Percentiles rank a stretch among this genome's conserved stretches.
These are phyloP conservation scores for Polypedilum vanderplanki DNA, from an alignment of 1,140 invertebrate genomes.

Conservation along the genomic window DNA sequence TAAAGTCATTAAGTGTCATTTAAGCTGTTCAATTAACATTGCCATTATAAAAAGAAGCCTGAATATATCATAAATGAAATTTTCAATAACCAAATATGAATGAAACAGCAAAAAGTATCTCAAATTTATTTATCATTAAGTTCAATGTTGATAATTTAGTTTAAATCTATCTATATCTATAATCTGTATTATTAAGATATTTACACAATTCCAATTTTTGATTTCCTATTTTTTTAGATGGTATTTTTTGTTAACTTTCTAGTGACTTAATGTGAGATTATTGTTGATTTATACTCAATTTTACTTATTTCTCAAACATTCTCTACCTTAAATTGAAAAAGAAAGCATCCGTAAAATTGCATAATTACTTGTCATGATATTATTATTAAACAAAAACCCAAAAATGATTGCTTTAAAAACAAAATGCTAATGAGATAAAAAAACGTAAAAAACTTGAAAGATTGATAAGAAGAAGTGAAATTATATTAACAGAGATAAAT, in stretches of 20 bases:
- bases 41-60: background rate
- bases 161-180: background rate
- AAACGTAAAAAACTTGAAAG: background rate
- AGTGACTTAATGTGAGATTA: background rate
- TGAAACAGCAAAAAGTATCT: background rate
- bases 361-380: background rate
- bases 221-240: background rate
- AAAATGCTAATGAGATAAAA: background rate
- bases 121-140: background rate
- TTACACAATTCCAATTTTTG: background rate
- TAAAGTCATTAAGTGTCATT: background rate
- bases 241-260: background rate
- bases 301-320: background rate
- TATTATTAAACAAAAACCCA: background rate
- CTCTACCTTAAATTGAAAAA: background rate
- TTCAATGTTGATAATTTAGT: background rate
- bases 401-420: conserved; percentile 7
- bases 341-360: background rate
- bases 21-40: conserved; percentile 13
- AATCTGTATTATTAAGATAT: background rate
- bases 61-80: background rate
- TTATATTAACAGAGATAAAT: background rate
- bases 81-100: background rate
- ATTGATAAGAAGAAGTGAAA: background rate
- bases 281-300: background rate